These are phyloP conservation scores for Tauraco hartlaubi DNA, from an alignment of 2,797 vertebrate species.

Conservation along the genomic window DNA sequence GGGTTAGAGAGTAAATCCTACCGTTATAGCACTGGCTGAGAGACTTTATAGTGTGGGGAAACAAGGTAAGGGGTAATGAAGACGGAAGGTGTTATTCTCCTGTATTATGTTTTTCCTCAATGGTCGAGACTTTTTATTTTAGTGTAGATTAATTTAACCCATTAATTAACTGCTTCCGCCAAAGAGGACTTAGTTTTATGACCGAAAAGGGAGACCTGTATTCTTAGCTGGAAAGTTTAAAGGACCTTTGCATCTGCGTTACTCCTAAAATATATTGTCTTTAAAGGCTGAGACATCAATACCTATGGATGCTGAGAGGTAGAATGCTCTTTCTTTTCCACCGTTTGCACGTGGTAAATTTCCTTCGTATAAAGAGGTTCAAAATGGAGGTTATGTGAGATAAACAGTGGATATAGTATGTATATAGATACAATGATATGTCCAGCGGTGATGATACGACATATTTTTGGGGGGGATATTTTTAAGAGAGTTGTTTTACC, in stretches of 20 bases:
- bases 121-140: neutral
- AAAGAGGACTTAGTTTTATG: neutral
- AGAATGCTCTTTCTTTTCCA: neutral
- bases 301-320: neutral
- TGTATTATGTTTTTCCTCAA: neutral
- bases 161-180: neutral
- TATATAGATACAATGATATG: neutral
- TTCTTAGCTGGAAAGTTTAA: neutral
- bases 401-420: neutral
- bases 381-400: neutral
- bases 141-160: neutral
- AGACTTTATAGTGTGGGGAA: neutral
- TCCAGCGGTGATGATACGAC: neutral
- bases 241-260: neutral
- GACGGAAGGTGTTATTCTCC: neutral
- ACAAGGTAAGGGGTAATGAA: neutral
- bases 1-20: constrained; percentile 24
- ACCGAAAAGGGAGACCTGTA: fast-evolving
- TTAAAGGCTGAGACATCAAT: neutral
- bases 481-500: neutral
- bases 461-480: neutral
- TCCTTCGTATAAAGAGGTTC: neutral
- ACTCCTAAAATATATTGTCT: neutral
- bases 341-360: neutral
- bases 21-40: neutral